Evolutionary conservation across 2,113 vertebrate genomes (phyloP).

Genomic region (Ceuthmochares aereus): DNA sequence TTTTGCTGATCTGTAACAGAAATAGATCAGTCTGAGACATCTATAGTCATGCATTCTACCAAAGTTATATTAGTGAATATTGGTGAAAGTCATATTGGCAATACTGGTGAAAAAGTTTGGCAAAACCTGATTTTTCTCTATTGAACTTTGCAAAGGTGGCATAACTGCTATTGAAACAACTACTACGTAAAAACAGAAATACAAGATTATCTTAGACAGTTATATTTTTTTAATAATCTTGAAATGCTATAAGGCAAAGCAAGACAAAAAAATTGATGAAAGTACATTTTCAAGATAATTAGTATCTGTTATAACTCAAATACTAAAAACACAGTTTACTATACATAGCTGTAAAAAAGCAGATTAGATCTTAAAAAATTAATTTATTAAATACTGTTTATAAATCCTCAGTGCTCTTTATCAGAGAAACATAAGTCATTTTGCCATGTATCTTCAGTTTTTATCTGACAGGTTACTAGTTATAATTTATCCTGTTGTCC

Average conservation of each 20-base stretch:
- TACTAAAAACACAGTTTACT: not conserved
- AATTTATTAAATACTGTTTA: not conserved
- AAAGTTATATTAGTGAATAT: not conserved
- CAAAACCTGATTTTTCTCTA: not conserved
- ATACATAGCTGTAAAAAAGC: not conserved
- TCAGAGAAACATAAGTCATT: not conserved
- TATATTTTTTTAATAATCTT: not conserved
- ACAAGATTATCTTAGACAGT: not conserved
- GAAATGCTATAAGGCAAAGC: not conserved
- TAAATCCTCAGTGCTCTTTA: not conserved
- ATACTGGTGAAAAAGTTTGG: not conserved
- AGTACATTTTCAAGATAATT: not conserved
- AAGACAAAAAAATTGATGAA: not conserved
- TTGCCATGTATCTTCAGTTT: not conserved
- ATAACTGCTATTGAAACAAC: not conserved
- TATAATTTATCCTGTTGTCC: not conserved
- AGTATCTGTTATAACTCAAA: not conserved
- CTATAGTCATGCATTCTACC: not conserved
- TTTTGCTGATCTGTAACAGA: not conserved
- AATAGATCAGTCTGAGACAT: not conserved
- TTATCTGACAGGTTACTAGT: not conserved
- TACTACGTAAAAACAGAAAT: not conserved
- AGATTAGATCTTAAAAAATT: not conserved
- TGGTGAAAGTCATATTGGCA: not conserved
- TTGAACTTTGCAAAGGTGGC: not conserved